Percentiles rank a stretch among this genome's conserved stretches.
phyloP scores from a whole-genome alignment of 1,140 invertebrate species.

The Pseudomyrmex flavicornis region DNA sequence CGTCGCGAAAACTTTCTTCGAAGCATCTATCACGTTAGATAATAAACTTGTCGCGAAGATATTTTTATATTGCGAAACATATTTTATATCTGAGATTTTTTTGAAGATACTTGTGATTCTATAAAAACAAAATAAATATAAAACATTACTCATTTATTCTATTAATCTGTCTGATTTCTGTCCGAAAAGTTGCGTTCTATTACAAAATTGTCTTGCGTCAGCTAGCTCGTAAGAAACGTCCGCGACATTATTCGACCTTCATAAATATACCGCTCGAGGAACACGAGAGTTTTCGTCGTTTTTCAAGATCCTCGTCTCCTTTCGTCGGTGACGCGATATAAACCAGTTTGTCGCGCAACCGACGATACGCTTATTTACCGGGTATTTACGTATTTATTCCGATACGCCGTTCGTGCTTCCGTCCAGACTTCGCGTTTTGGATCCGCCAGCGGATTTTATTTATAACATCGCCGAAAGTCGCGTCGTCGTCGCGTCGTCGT shows the following conservation, averaged over 20 bases:
- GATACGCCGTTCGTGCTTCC: slow-evolving; percentile 18
- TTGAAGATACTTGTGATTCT: neutral
- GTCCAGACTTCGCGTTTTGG: neutral
- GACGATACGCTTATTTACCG: slow-evolving; percentile 27
- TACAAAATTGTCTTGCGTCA: slow-evolving; percentile 48
- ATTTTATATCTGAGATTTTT: neutral
- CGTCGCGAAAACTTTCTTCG: slow-evolving; percentile 23
- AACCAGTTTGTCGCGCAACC: slow-evolving; percentile 61
- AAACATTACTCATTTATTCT: neutral
- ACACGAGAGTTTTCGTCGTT: slow-evolving; percentile 40
- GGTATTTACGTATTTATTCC: neutral
- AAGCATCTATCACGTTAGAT: neutral
- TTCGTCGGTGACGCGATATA: slow-evolving; percentile 47
- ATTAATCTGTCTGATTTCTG: slow-evolving; percentile 2
- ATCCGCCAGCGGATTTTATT: slow-evolving; percentile 60
- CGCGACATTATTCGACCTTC: slow-evolving; percentile 57
- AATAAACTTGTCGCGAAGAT: neutral
- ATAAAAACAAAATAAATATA: neutral
- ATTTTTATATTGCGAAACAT: slow-evolving; percentile 1
- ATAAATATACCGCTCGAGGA: slow-evolving; percentile 56
- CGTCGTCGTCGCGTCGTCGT: neutral
- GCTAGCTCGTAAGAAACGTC: neutral
- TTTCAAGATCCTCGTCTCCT: slow-evolving; percentile 17
- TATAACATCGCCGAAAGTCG: slow-evolving; percentile 36
- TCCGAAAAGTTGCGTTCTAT: neutral